phyloP scores from a whole-genome alignment of 2,113 vertebrate genomes.

The Siniperca chuatsi region DNA sequence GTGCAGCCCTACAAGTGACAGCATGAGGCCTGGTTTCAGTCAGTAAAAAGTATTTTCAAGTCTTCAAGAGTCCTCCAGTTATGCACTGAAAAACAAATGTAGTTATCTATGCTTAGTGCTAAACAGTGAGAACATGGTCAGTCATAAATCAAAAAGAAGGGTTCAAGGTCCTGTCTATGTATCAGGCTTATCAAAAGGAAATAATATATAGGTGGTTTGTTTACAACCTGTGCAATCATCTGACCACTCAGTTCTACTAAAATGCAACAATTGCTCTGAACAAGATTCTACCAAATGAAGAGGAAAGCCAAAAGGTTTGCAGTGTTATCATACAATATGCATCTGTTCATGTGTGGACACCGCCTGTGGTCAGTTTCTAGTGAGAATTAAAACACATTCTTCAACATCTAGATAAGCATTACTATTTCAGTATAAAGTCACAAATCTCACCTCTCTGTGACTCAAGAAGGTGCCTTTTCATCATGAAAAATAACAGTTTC shows the following conservation, averaged over 20 bases:
- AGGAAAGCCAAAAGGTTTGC: not conserved
- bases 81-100: not conserved
- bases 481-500: not conserved
- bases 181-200: conserved; percentile 44
- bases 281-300: not conserved
- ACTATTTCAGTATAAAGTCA: not conserved
- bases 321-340: not conserved
- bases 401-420: not conserved
- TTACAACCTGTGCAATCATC: not conserved
- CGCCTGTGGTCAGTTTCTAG: not conserved
- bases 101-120: conserved; percentile 6
- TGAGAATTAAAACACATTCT: not conserved
- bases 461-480: not conserved
- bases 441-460: not conserved
- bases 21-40: not conserved
- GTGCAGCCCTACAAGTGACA: not conserved
- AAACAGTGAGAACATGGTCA: conserved; percentile 5
- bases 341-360: not conserved
- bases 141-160: conserved; percentile 48
- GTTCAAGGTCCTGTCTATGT: conserved; percentile 41
- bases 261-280: not conserved
- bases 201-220: not conserved
- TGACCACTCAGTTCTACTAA: not conserved
- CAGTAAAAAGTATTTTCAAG: not conserved
- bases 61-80: not conserved